Conservation (phyloP, 2,797 vertebrate species). For the Phoxinus dragarum region DNA sequence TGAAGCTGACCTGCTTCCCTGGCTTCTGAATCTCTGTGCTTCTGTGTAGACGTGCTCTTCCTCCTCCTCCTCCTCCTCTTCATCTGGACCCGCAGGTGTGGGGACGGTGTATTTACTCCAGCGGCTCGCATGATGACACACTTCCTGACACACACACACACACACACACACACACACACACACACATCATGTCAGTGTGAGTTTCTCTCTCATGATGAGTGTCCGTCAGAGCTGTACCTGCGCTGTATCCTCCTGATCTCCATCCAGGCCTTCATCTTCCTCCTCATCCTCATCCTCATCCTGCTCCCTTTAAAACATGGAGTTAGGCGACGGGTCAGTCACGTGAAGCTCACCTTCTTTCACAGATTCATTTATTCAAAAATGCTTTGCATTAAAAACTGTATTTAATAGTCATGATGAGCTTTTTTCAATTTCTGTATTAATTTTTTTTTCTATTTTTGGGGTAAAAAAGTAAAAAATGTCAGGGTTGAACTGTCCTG, state of each 20-base stretch:
- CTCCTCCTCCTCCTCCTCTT: slow-evolving; percentile 50
- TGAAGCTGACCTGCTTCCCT: slow-evolving; percentile 61
- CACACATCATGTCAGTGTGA: accelerated
- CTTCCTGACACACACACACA: not conserved
- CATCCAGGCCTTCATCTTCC: slow-evolving; percentile 7
- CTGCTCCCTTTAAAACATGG: slow-evolving; percentile 49
- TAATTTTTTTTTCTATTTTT: not conserved
- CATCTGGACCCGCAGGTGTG: slow-evolving; percentile 53
- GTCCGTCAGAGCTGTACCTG: slow-evolving; percentile 37
- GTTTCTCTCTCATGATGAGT: not conserved
- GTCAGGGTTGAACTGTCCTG: not conserved
- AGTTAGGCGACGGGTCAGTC: not conserved
- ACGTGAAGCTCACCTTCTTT: too few relatives aligned
- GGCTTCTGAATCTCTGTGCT: slow-evolving; percentile 58
- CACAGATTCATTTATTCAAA: not conserved
- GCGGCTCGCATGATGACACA: slow-evolving; percentile 69
- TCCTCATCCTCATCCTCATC: slow-evolving; percentile 24
- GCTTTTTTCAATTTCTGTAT: not conserved
- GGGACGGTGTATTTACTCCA: slow-evolving; percentile 86
- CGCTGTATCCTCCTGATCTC: not conserved
- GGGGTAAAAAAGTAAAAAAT: not conserved
- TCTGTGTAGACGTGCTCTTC: slow-evolving; percentile 63
- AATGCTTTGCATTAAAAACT: not conserved
- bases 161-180: too few relatives aligned
- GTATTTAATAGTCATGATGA: not conserved